A percentile compares a stretch with the other conserved stretches of the same genome.
These are phyloP conservation scores for Acleris holmiana DNA, from an alignment of 2,888 invertebrate species.

Conservation along the genomic window DNA sequence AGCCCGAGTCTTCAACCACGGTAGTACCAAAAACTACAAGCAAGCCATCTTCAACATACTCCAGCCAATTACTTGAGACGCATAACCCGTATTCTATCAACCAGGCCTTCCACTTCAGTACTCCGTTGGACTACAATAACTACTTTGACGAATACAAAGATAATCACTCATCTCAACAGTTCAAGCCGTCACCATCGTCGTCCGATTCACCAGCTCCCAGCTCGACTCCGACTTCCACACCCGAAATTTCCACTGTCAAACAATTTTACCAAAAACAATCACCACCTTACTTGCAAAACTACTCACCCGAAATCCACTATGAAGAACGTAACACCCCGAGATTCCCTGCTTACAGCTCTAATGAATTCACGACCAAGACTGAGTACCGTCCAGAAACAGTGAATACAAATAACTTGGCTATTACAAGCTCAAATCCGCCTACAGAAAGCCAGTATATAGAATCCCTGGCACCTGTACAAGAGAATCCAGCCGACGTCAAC, in stretches of 20 bases:
- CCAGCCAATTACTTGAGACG: constrained; percentile 73
- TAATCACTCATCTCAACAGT: constrained; percentile 54
- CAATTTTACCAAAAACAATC: constrained; percentile 58
- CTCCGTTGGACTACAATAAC: constrained; percentile 74
- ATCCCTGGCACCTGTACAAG: constrained; percentile 49
- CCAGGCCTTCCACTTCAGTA: constrained; percentile 79
- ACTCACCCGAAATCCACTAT: constrained; percentile 73
- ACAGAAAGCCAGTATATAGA: constrained; percentile 53
- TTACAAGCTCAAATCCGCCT: constrained; percentile 42
- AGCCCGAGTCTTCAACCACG: constrained; percentile 56
- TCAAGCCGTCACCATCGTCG: constrained; percentile 46
- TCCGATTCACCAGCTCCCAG: constrained; percentile 48
- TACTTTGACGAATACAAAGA: constrained; percentile 73
- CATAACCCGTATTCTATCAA: constrained; percentile 81
- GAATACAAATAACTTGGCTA: constrained; percentile 44
- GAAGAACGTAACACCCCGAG: constrained; percentile 63
- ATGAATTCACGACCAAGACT: constrained; percentile 58
- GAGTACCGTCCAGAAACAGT: constrained; percentile 42
- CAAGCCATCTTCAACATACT: constrained; percentile 66
- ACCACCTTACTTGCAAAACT: constrained; percentile 67
- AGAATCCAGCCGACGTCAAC: constrained; percentile 52
- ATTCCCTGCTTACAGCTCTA: constrained; percentile 60
- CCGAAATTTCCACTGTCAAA: constrained; percentile 58
- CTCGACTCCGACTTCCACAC: constrained; percentile 49
- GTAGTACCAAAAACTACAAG: constrained; percentile 58